A percentile compares a stretch with the other conserved stretches of the same genome.
Evolutionary conservation across 1,140 invertebrate species (phyloP).

Genomic region (Drosophila mauritiana): DNA sequence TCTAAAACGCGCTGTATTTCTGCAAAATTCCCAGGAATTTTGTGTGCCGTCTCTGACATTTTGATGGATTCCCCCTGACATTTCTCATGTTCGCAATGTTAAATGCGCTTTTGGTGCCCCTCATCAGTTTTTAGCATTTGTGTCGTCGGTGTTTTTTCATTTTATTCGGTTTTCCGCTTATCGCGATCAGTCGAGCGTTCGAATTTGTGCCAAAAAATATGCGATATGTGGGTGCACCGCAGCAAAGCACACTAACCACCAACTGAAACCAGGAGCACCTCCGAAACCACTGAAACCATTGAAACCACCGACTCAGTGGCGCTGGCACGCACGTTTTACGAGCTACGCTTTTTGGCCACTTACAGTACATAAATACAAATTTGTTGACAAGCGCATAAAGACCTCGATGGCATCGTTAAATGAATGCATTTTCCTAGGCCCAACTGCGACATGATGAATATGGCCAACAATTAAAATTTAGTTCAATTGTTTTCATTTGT

Average conservation of each 20-base stretch:
- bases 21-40: constrained; percentile 51
- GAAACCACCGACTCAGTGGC: constrained; percentile 17
- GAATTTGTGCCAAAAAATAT: constrained; percentile 72
- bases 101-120: constrained; percentile 21
- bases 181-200: constrained; percentile 55
- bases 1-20: constrained; percentile 18
- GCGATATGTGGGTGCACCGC: constrained; percentile 68
- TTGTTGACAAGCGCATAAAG: constrained; percentile 62
- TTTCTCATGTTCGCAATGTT: constrained; percentile 41
- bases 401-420: constrained; percentile 68
- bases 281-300: constrained; percentile 18
- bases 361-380: constrained; percentile 54
- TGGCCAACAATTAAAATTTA: constrained; percentile 76
- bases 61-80: constrained; percentile 56
- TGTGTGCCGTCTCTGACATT: constrained; percentile 29
- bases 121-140: constrained; percentile 35
- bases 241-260: not conserved
- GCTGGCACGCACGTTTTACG: constrained; percentile 59
- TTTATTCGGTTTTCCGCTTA: constrained; percentile 59
- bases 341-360: constrained; percentile 45
- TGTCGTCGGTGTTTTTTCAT: constrained; percentile 26
- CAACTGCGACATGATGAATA: constrained; percentile 55
- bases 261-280: constrained; percentile 9
- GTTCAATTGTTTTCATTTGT: constrained; percentile 70
- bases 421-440: constrained; percentile 40